Conservation (phyloP, 2,888 invertebrate genomes). For the Coleophora deauratella region DNA sequence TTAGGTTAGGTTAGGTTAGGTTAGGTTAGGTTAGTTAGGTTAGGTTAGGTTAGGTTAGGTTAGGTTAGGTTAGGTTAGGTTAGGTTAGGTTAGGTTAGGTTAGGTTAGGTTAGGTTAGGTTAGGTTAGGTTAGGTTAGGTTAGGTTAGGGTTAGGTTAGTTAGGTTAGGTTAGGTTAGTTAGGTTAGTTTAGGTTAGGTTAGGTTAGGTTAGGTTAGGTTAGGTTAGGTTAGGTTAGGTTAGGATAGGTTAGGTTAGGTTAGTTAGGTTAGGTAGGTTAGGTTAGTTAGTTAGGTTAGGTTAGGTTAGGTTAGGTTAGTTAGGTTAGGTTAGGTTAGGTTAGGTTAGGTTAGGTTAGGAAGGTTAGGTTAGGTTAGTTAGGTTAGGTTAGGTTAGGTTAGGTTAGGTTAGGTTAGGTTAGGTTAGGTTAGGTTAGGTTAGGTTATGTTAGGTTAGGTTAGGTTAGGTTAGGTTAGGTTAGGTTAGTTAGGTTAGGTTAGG, state of each 20-base stretch:
- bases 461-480: slow-evolving; percentile 14
- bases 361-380: slow-evolving; percentile 20
- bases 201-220: slow-evolving; percentile 16
- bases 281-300: slow-evolving; percentile 18
- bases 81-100: slow-evolving; percentile 25
- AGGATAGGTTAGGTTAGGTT: slow-evolving; percentile 20
- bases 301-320: slow-evolving; percentile 17
- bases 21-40: slow-evolving; percentile 20
- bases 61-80: slow-evolving; percentile 26
- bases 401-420: slow-evolving; percentile 20
- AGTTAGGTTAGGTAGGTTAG: slow-evolving; percentile 20
- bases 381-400: slow-evolving; percentile 19
- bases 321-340: slow-evolving; percentile 16
- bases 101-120: slow-evolving; percentile 26
- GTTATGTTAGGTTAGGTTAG: slow-evolving; percentile 15
- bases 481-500: slow-evolving; percentile 17
- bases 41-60: slow-evolving; percentile 25
- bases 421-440: slow-evolving; percentile 20
- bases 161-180: slow-evolving; percentile 6
- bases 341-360: slow-evolving; percentile 20
- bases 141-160: slow-evolving; percentile 18
- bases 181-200: slow-evolving; percentile 12
- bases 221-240: slow-evolving; percentile 17
- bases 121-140: slow-evolving; percentile 21
- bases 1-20: slow-evolving; percentile 25